These are phyloP conservation scores for Phyllotreta cruciferae DNA, from an alignment of 2,888 invertebrate genomes.

Conservation along the genomic window DNA sequence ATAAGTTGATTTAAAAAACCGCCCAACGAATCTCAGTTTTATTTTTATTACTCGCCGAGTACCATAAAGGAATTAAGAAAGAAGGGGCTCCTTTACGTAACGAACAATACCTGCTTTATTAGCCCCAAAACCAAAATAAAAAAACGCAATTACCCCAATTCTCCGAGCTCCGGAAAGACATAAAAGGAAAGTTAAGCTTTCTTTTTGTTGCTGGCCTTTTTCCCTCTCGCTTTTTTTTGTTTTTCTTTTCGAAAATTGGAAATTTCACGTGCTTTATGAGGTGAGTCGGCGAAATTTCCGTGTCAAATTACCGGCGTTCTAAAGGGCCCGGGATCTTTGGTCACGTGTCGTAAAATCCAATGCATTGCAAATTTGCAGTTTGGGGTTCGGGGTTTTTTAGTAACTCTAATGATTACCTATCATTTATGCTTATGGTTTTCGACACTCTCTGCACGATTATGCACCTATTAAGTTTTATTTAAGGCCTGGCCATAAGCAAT, in stretches of 20 bases:
- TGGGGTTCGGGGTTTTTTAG: conserved; percentile 33
- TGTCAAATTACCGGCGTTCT: conserved; percentile 17
- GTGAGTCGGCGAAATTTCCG: conserved; percentile 23
- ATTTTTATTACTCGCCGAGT: conserved; percentile 3
- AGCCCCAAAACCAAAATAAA: conserved; percentile 4
- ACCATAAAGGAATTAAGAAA: conserved; percentile 8
- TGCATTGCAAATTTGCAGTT: conserved; percentile 44
- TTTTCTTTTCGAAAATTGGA: conserved; percentile 15
- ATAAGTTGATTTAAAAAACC: no score
- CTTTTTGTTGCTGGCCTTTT: no score
- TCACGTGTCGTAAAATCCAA: conserved; percentile 44
- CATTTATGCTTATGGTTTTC: conserved; percentile 26
- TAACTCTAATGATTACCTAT: conserved; percentile 25
- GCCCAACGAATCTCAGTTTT: neutral
- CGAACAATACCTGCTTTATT: conserved; percentile 14
- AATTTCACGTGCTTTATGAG: conserved; percentile 21
- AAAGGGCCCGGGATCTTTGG: conserved; percentile 36
- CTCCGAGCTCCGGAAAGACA: neutral
- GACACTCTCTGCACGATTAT: no score
- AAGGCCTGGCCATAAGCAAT: no score
- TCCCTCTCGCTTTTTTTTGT: no score
- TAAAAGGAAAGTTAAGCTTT: conserved; percentile 6
- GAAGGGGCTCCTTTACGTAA: neutral
- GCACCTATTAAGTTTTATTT: no score
- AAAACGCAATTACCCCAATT: conserved; percentile 15